These are phyloP conservation scores for Drosophila serrata DNA, from an alignment of 1,140 invertebrate genomes.

Conservation along the genomic window DNA sequence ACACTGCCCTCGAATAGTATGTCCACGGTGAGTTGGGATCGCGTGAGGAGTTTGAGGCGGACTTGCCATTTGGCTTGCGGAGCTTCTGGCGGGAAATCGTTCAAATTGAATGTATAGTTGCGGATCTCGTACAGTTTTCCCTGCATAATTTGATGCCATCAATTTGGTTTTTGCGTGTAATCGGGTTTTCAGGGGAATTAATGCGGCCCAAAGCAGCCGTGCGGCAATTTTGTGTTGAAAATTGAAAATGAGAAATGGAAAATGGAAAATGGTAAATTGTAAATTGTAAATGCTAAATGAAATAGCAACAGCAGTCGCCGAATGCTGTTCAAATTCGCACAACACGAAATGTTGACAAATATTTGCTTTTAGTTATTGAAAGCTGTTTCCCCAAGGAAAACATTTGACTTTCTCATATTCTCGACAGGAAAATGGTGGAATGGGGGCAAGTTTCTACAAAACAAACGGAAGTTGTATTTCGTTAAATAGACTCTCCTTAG, in stretches of 20 bases:
- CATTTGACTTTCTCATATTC: constrained; percentile 18
- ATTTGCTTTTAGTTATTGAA: constrained; percentile 56
- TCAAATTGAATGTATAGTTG: constrained; percentile 52
- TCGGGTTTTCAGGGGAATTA: constrained; percentile 46
- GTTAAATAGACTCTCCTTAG: constrained; percentile 22
- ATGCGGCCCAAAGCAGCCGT: constrained; percentile 10
- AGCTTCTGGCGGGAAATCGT: constrained; percentile 45
- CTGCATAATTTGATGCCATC: constrained; percentile 54
- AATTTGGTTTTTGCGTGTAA: constrained; percentile 28
- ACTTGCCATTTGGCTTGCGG: constrained; percentile 48
- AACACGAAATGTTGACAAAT: constrained; percentile 48
- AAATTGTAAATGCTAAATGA: constrained; percentile 33
- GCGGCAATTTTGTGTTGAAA: constrained; percentile 19
- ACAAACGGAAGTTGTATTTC: constrained; percentile 38
- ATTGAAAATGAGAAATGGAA: constrained; percentile 32
- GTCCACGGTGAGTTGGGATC: constrained; percentile 14
- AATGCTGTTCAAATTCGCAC: constrained; percentile 31
- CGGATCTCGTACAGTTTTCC: constrained; percentile 42
- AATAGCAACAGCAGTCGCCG: constrained; percentile 25
- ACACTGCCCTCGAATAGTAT: constrained; percentile 25
- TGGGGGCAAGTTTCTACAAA: not conserved
- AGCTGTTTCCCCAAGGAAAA: constrained; percentile 38
- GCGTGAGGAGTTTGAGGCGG: constrained; percentile 23
- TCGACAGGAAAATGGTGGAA: not conserved
- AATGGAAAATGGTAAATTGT: too few relatives aligned